Percentiles rank a stretch among this genome's conserved stretches.
phyloP scores from a whole-genome alignment of 2,113 vertebrate species.

The Nansenia antarctica region DNA sequence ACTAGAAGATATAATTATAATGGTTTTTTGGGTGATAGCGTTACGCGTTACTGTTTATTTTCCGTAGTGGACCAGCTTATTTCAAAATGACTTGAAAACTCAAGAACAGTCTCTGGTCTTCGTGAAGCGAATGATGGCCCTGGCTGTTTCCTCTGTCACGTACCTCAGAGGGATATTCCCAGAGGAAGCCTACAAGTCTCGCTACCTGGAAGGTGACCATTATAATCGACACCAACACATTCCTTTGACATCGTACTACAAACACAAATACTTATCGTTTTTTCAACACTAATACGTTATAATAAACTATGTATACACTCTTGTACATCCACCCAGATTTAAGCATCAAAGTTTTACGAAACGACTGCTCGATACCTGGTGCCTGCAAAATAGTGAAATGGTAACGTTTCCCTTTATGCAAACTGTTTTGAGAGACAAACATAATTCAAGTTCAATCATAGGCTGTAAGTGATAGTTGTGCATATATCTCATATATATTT shows the following conservation, averaged over 20 bases:
- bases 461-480: background rate
- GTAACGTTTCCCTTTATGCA: conserved; percentile 61
- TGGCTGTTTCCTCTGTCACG: conserved; percentile 91
- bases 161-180: conserved; percentile 96
- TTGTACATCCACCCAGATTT: conserved; percentile 75
- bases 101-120: conserved; percentile 85
- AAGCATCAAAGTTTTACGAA: conserved; percentile 88
- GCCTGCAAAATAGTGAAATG: conserved; percentile 91
- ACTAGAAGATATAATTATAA: background rate
- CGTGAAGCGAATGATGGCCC: conserved; percentile 89
- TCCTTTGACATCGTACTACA: background rate
- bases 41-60: too few species aligned
- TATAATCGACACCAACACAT: background rate
- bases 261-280: conserved; percentile 11
- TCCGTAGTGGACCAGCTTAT: conserved; percentile 64
- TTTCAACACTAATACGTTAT: too few species aligned
- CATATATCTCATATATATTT: background rate
- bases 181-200: conserved; percentile 89
- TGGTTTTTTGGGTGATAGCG: background rate
- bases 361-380: conserved; percentile 83
- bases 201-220: conserved; percentile 91
- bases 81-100: conserved; percentile 72
- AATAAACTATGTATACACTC: background rate
- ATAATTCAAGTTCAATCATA: background rate
- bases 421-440: background rate